phyloP scores from a whole-genome alignment of 2,113 vertebrate genomes.

The Corydoras sp. region DNA sequence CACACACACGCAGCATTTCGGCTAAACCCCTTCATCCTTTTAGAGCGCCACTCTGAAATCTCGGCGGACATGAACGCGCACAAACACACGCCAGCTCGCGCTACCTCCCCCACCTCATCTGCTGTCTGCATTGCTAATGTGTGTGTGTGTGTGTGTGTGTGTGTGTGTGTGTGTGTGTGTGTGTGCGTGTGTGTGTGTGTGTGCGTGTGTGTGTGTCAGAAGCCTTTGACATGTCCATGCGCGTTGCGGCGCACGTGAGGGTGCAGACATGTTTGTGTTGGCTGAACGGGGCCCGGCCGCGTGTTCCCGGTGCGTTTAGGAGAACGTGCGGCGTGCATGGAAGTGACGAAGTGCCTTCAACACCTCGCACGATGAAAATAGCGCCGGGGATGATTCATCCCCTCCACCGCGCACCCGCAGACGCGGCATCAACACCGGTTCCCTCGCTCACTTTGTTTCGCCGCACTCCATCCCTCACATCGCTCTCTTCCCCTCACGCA shows the following conservation, averaged over 20 bases:
- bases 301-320: conserved; percentile 29
- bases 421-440: neutral
- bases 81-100: neutral
- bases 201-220: conserved; percentile 26
- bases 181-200: conserved; percentile 16
- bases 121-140: conserved; percentile 32
- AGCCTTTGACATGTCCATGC: conserved; percentile 34
- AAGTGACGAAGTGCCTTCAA: conserved; percentile 17
- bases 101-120: conserved; percentile 3
- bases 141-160: conserved; percentile 21
- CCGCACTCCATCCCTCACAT: neutral
- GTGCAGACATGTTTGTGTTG: conserved; percentile 25
- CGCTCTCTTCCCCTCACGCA: conserved; percentile 1
- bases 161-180: conserved; percentile 48
- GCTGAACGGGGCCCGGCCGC: neutral
- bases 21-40: conserved; percentile 4
- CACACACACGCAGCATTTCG: conserved; percentile 1
- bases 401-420: neutral
- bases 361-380: conserved; percentile 29
- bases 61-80: conserved; percentile 4
- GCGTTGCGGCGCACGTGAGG: conserved; percentile 45
- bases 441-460: conserved; percentile 1
- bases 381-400: conserved; percentile 30
- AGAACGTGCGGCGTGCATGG: conserved; percentile 25
- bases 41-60: neutral